Base-by-base conservation (phyloP, 2,797 vertebrate genomes). In the Tokudaia tokunoshimensis region DNA sequence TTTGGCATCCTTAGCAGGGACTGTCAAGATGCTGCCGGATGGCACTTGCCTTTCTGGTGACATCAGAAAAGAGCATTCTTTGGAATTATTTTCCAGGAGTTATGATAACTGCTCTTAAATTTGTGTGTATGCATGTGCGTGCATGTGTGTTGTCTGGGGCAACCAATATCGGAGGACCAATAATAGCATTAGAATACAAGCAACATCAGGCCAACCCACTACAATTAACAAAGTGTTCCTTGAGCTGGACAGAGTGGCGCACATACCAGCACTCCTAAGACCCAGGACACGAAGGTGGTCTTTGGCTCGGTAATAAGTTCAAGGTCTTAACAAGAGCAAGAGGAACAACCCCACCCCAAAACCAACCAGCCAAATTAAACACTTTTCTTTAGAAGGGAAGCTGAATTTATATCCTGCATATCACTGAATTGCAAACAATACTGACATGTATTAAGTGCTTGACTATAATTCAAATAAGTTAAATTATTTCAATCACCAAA, bases 391-490 rank as follows among this genome's bases (percentile, higher is more conserved):
- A 81, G 9, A 44, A 92, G 24, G 59, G 74, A 85, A 81, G 26
- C 55, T 4, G 3, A 31, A 26, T 89, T 86, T 74, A 41, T 86
- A 47, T 57, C 85, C 67, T 74, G 29, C 12, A 24, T 14, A 2
- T 31, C 81, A 34, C 5, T 55, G 65, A 90, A 67, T 50, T 59
- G 37, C 47, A 63, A 91, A 63, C 24, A 44, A 87, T 12, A 22
- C 83, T 20, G 31, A 3, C 41, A 13, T 31, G 41, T 44, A 75
- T n/a, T 37, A 89, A 94, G n/a, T 59, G 31, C 55, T 95, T 90
- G 31, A 78, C 41, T n/a, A 85, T 83, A 86, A 87, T 72, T 96
- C 82, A 96, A 94, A 72, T 85, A 78, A 91, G 75, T 80, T 55
- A 83, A 65, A 17, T 61, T 75, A 75, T 81, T 96, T 92, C 85